These are phyloP conservation scores for Drosophila albomicans DNA, from an alignment of 1,140 invertebrate species.

Conservation along the genomic window DNA sequence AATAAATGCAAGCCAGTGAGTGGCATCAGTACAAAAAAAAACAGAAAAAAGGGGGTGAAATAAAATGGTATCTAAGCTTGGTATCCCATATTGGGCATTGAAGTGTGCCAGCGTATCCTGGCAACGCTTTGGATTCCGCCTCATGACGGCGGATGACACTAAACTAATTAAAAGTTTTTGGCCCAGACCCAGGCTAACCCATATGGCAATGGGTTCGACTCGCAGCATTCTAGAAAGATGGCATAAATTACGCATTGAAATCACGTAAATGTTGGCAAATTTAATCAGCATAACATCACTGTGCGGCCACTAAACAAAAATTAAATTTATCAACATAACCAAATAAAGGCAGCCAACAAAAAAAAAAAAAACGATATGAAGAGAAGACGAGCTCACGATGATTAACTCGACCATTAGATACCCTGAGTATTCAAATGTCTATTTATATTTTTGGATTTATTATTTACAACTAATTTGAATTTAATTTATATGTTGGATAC, in stretches of 20 bases:
- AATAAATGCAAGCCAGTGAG: slow-evolving; percentile 22
- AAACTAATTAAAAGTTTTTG: slow-evolving; percentile 79
- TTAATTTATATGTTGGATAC: too few species aligned
- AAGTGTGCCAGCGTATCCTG: slow-evolving; percentile 10
- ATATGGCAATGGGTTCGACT: slow-evolving; percentile 52
- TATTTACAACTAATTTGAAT: too few species aligned
- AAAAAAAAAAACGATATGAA: background rate
- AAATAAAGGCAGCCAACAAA: slow-evolving; percentile 55
- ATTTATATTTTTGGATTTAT: too few species aligned
- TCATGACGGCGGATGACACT: slow-evolving; percentile 53
- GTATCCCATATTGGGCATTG: slow-evolving; percentile 24
- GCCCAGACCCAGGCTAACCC: slow-evolving; percentile 30
- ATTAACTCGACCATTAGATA: background rate
- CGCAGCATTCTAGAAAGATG: slow-evolving; percentile 25
- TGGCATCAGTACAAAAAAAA: background rate
- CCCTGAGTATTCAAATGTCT: background rate
- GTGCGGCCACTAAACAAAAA: slow-evolving; percentile 74
- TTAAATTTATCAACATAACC: slow-evolving; percentile 82
- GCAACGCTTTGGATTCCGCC: background rate
- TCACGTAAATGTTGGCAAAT: slow-evolving; percentile 79
- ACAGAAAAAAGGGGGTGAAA: background rate
- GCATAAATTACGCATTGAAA: slow-evolving; percentile 80
- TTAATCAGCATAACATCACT: slow-evolving; percentile 71
- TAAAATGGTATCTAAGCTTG: background rate
- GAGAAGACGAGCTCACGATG: too few species aligned